Base-by-base conservation (phyloP, 1,140 invertebrate genomes). In the Pemphigus obesinymphae region DNA sequence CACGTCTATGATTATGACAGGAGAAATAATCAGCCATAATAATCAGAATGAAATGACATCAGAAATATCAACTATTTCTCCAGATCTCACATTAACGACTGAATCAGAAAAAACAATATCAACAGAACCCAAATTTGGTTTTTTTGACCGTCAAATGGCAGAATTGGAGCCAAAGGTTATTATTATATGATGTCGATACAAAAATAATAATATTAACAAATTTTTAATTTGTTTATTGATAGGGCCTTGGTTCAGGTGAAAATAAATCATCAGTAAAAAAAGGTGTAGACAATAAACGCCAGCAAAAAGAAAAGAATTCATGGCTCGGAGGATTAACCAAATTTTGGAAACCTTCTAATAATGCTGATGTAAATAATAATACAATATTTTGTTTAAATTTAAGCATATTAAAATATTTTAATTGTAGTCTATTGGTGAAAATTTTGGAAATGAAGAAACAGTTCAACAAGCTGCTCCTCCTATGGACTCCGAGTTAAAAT, bases 281-380 rank as follows among this genome's bases (percentile, higher is more conserved):
- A 63, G 23, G 20, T 43, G 3, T 17, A 13, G 76, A 80, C 17
- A 61, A 43, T 63, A 80, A 61, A 63, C 50, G 55, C 13, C 26
- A 23, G 26, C 76, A 80, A 63, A 80, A 80, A 45, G 76, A 80
- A 43, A 80, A 63, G 8, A 80, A 80, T 63, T 80, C 76, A 29
- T 80, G 76, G 76, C 55, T 80, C 31, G 76, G 76, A 40, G 76
- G 76, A 10, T 61, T 80, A n/a, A 45, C 76, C 1, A 80, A 80
- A 61, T 63, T 80, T 63, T 80, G 76, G 76, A 80, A 80, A 26
- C 76, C 76, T 63, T 63, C 76, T 11, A 80, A 80, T 45, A 78
- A 78, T 61, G 23, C 6, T 10, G 55, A 80, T 45, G 76, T 80
- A 80, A 43, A 26, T 23, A 34, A 53, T 48, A 50, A 50, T 23